Conservation (phyloP, 2,113 vertebrate species). For the Heptranchias perlo region DNA sequence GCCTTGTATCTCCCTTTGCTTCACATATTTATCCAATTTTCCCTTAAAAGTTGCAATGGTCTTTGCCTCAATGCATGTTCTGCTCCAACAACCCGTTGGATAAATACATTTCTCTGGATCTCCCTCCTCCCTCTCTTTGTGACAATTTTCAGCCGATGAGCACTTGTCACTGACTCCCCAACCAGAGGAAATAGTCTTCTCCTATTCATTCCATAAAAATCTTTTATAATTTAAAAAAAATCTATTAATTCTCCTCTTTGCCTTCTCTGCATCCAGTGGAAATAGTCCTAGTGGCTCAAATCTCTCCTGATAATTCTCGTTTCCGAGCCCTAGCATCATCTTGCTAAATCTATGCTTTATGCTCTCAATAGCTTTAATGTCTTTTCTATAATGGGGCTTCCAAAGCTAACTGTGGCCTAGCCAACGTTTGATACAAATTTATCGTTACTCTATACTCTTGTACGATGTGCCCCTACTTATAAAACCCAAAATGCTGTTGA, state of each 20-base stretch:
- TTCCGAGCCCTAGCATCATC: neutral
- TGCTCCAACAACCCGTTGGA: neutral
- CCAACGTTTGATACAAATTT: neutral
- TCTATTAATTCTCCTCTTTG: neutral
- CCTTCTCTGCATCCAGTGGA: neutral
- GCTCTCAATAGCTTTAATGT: neutral
- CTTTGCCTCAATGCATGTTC: neutral
- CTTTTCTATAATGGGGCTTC: neutral
- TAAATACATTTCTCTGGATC: neutral
- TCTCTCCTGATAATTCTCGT: neutral
- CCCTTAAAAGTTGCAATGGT: neutral
- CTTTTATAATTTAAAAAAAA: neutral
- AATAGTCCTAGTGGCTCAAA: neutral
- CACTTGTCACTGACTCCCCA: too few relatives aligned
- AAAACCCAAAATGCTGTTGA: neutral
- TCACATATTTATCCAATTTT: neutral
- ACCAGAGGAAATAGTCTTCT: neutral
- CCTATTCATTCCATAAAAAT: neutral
- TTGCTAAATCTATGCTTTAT: neutral
- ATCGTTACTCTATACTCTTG: neutral
- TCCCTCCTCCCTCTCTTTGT: neutral
- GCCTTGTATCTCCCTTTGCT: neutral
- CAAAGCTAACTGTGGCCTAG: neutral
- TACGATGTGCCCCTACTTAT: neutral
- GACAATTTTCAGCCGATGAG: neutral